phyloP scores from a whole-genome alignment of 2,113 vertebrate genomes.

The Mesocricetus auratus region DNA sequence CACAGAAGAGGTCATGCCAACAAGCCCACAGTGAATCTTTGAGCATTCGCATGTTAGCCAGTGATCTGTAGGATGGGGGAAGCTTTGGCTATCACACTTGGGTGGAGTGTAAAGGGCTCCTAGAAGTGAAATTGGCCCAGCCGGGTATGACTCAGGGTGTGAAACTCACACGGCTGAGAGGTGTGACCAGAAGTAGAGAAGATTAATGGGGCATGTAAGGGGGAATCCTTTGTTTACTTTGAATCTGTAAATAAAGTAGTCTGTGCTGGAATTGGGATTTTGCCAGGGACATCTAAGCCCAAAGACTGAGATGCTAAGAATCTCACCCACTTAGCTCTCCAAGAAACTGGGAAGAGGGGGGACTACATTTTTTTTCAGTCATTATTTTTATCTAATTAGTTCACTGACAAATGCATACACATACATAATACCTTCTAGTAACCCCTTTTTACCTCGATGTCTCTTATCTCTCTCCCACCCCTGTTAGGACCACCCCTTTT shows the following conservation, averaged over 20 bases:
- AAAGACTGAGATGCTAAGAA: background rate
- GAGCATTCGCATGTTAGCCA: background rate
- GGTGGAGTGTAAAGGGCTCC: background rate
- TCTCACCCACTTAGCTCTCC: background rate
- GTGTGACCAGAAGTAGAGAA: background rate
- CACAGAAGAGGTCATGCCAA: background rate
- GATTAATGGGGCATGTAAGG: too few relatives aligned
- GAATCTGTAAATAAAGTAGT: background rate
- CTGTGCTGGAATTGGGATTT: background rate
- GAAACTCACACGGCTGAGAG: background rate
- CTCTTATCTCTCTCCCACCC: background rate
- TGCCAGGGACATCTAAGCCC: background rate
- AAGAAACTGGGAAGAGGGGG: background rate
- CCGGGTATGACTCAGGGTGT: background rate
- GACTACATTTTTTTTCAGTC: background rate
- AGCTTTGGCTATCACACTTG: background rate
- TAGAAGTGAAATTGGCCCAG: background rate
- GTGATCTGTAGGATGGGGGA: rapidly evolving
- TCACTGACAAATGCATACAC: background rate
- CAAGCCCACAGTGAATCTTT: background rate
- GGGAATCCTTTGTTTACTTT: background rate
- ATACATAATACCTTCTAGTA: too few relatives aligned
- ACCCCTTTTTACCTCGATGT: background rate
- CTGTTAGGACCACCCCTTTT: too few relatives aligned
- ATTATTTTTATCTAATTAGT: background rate